Conservation (phyloP, 1,140 invertebrate genomes). For the Calycopis cecrops region DNA sequence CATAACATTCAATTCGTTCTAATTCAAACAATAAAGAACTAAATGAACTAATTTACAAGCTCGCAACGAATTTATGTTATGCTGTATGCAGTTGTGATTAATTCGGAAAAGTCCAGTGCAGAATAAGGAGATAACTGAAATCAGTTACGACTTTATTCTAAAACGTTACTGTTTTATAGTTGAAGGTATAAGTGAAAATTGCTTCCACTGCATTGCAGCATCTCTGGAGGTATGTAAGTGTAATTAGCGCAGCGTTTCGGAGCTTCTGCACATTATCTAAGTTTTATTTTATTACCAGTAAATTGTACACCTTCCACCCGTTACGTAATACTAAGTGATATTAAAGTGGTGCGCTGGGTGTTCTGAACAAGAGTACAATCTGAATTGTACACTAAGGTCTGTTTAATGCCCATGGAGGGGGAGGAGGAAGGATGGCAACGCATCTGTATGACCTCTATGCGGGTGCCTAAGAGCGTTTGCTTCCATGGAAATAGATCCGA, state of each 20-base stretch:
- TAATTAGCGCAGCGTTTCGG: conserved; percentile 60
- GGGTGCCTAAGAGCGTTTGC: too few species aligned
- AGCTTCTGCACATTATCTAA: conserved; percentile 39
- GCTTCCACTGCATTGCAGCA: conserved; percentile 59
- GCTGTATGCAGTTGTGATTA: conserved; percentile 5
- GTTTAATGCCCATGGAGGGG: too few species aligned
- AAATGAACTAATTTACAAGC: too few species aligned
- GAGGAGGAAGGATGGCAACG: too few species aligned
- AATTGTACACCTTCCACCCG: conserved; percentile 30
- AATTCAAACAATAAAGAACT: too few species aligned
- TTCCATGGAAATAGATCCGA: too few species aligned
- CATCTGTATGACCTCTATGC: too few species aligned
- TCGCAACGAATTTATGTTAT: too few species aligned
- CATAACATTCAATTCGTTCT: too few species aligned
- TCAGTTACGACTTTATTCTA: conserved; percentile 15
- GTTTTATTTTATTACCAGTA: conserved; percentile 41
- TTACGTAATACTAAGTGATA: conserved; percentile 21
- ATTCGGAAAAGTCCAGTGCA: conserved; percentile 7
- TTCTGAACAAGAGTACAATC: too few species aligned
- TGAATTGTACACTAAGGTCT: too few species aligned
- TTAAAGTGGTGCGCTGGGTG: background rate
- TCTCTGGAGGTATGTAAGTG: conserved; percentile 42
- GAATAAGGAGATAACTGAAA: background rate
- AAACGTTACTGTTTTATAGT: conserved; percentile 34
- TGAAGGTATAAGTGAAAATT: conserved; percentile 58